Evolutionary conservation across 92 coral and sea anemone species (phyloP), one percentile per base, ranked within the genome.

Genomic region (Galaxea fascicularis): DNA sequence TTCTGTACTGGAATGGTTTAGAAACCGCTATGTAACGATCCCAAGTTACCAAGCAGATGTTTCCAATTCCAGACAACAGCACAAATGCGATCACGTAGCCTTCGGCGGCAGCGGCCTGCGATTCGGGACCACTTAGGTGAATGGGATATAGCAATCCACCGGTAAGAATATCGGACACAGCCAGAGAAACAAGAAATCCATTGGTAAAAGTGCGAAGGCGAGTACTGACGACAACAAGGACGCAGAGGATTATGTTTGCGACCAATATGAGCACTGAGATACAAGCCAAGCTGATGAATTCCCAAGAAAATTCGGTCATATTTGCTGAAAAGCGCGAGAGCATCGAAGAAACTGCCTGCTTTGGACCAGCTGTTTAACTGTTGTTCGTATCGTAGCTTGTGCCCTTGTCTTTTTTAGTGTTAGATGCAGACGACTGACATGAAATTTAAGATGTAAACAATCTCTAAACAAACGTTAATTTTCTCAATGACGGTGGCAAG

Each of bases 11-110:
- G 3, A 91, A 83, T 24, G 94, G 94, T 51, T 74, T 79, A 44
- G 71, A 83, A 22, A 91, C 91, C 15, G 94, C 94, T 10, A 84
- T 78, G 39, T 87, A 91, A 65, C 94, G 91, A 56, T 91, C 94
- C 78, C 86, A 91, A 1, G 94, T 83, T 21, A 91, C 94, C 53
- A 90, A 87, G 52, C 94, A 82, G 9, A 91, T 76, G 30, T 88
- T 91, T 17, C 91, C 83, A 28, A 89, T 86, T 44, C 94, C 89
- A 4, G 94, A 83, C 41, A 84, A 71, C 16, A 91, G 90, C 1
- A 91, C 94, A 58, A 91, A 86, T 85, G 89, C 89, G 20, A 82
- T 47, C 51, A 91, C 58, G 65, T 85, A 89, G 26, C 89, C 92
- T 41, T 71, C 85, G 4, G 86, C 30, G 27, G 66, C 56, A 4